phyloP scores from a whole-genome alignment of 2,797 vertebrate genomes.

The Tragopan temminckii region DNA sequence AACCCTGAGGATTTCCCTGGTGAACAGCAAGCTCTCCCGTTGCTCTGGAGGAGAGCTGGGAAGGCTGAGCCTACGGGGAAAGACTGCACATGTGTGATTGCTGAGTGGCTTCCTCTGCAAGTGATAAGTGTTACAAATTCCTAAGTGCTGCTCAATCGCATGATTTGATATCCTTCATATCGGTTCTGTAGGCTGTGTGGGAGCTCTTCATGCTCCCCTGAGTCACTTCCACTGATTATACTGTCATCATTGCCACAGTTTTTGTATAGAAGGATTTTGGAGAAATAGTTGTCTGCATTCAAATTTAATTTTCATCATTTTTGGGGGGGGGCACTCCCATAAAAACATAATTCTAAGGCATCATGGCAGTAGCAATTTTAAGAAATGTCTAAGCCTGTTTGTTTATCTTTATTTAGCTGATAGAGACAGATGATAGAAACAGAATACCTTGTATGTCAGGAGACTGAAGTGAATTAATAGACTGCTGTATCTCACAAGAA shows the following conservation, averaged over 20 bases:
- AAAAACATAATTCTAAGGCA: background rate
- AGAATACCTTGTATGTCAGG: background rate
- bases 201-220: background rate
- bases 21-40: background rate
- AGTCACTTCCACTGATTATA: background rate
- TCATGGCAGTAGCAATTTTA: background rate
- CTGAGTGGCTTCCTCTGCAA: background rate
- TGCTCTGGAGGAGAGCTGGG: background rate
- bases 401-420: slow-evolving; percentile 47
- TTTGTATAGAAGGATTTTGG: background rate
- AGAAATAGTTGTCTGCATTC: background rate
- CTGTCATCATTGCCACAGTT: background rate
- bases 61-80: background rate
- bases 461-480: slow-evolving; percentile 41
- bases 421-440: background rate
- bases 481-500: slow-evolving; percentile 39
- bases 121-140: background rate
- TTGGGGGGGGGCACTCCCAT: fast-evolving
- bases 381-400: slow-evolving; percentile 8
- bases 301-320: background rate
- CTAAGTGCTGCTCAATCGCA: background rate
- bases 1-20: background rate
- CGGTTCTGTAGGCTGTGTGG: background rate
- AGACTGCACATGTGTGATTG: background rate
- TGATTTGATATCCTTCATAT: background rate